Conservation (phyloP, 2,797 vertebrate species). For the Myoxocephalus aenaeus region DNA sequence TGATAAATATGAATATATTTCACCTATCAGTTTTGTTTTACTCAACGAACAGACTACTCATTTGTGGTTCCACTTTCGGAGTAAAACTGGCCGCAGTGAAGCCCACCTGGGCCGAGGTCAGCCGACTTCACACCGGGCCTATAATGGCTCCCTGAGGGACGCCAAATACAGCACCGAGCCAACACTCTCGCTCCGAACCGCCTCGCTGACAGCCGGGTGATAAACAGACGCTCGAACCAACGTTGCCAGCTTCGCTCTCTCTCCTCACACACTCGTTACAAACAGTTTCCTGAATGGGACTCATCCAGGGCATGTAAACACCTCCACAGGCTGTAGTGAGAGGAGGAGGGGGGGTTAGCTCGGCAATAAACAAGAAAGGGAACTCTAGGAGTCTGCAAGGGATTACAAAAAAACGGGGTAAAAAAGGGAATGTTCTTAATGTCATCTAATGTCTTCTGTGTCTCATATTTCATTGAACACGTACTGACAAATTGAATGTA, state of each 20-base stretch:
- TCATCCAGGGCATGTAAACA: slow-evolving; percentile 10
- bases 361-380: neutral
- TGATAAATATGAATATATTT: neutral
- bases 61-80: slow-evolving; percentile 13
- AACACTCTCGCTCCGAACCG: slow-evolving; percentile 25
- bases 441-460: neutral
- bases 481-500: neutral
- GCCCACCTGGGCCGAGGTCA: slow-evolving; percentile 42
- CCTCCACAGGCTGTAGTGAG: neutral
- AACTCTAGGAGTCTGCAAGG: too few relatives aligned
- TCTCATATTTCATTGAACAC: neutral
- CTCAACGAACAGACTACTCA: neutral
- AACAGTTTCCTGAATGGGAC: slow-evolving; percentile 52
- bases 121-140: slow-evolving; percentile 55
- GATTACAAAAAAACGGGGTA: too few relatives aligned
- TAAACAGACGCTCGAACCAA: slow-evolving; percentile 27
- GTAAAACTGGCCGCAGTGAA: slow-evolving; percentile 2
- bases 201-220: slow-evolving; percentile 9
- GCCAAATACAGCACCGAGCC: slow-evolving; percentile 62
- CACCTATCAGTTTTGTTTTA: neutral
- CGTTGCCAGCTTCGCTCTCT: neutral
- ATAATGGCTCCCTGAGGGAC: slow-evolving; percentile 68
- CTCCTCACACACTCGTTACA: slow-evolving; percentile 10
- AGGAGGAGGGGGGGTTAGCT: neutral
- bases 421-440: too few relatives aligned